A percentile compares a stretch with the other conserved stretches of the same genome.
These are phyloP conservation scores for Barypeithes pellucidus DNA, from an alignment of 2,888 invertebrate genomes.

Conservation along the genomic window DNA sequence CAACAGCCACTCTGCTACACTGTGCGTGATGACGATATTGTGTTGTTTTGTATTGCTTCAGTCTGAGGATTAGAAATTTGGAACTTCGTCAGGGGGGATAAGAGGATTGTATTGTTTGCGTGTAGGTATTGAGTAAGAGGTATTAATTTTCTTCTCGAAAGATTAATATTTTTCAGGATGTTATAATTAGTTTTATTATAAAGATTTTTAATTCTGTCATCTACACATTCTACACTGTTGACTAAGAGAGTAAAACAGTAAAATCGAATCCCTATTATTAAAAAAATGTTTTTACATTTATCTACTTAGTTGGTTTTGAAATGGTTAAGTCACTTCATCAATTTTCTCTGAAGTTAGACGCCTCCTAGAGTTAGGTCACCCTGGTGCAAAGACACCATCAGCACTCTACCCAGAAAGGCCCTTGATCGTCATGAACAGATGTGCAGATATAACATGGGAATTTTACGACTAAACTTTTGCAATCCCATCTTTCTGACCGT, in stretches of 20 bases:
- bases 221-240: too few relatives aligned
- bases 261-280: too few relatives aligned
- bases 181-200: too few relatives aligned
- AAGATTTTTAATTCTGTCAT: too few relatives aligned
- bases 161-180: background rate
- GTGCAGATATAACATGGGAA: conserved; percentile 5
- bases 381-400: too few relatives aligned
- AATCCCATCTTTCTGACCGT: conserved; percentile 1
- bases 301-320: too few relatives aligned
- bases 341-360: too few relatives aligned
- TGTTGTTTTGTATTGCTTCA: conserved; percentile 49
- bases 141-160: background rate
- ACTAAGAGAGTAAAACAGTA: too few relatives aligned
- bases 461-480: background rate
- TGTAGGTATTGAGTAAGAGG: conserved; percentile 3
- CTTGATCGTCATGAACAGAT: background rate
- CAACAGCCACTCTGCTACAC: conserved; percentile 53
- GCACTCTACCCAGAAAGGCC: too few relatives aligned
- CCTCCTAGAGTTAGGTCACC: too few relatives aligned
- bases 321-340: too few relatives aligned
- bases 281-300: too few relatives aligned
- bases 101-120: conserved; percentile 12
- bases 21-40: conserved; percentile 51
- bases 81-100: conserved; percentile 28
- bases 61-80: conserved; percentile 42